These are phyloP conservation scores for Acarapis woodi DNA, from an alignment of 1,140 invertebrate species.

Conservation along the genomic window DNA sequence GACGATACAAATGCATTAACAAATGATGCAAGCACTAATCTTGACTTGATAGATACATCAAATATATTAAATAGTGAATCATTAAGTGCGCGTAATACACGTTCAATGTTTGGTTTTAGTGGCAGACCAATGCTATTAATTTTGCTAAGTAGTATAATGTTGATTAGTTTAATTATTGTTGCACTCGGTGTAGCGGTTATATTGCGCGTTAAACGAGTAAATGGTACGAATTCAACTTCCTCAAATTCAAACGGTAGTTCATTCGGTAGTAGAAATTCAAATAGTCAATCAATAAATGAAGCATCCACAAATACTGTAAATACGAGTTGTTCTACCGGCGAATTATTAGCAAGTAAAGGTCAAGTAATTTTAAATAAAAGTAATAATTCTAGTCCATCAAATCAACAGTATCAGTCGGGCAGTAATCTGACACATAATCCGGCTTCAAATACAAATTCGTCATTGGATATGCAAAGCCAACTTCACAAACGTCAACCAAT, in stretches of 20 bases:
- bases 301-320: not conserved
- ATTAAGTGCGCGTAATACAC: not conserved
- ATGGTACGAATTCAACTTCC: too few species aligned
- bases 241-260: too few species aligned
- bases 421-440: not conserved
- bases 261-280: too few species aligned
- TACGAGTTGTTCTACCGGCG: not conserved
- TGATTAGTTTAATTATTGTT: conserved; percentile 1
- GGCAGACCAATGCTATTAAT: conserved; percentile 5
- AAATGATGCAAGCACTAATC: too few species aligned
- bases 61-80: too few species aligned
- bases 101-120: too few species aligned
- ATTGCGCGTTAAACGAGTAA: not conserved
- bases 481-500: too few species aligned
- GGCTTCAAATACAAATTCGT: conserved; percentile 4
- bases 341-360: not conserved
- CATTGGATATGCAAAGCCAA: too few species aligned
- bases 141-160: not conserved
- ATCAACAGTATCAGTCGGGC: not conserved
- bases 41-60: too few species aligned
- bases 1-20: too few species aligned
- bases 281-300: too few species aligned
- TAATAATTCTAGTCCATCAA: not conserved
- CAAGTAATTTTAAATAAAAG: not conserved
- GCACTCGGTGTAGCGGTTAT: conserved; percentile 3